Percentiles rank a stretch among this genome's conserved stretches.
These are phyloP conservation scores for Cephus spinipes DNA, from an alignment of 2,888 invertebrate species.

Conservation along the genomic window DNA sequence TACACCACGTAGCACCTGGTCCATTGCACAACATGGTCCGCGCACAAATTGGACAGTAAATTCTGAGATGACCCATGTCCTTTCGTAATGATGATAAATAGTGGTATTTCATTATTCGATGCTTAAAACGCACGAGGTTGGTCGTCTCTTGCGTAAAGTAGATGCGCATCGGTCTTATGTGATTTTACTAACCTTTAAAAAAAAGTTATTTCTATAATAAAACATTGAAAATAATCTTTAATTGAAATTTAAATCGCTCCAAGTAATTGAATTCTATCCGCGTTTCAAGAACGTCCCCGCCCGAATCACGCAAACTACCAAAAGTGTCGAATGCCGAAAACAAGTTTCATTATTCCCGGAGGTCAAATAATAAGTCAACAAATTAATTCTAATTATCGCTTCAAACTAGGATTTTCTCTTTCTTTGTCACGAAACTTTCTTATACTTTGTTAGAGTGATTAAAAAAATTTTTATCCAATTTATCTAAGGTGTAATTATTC, in stretches of 20 bases:
- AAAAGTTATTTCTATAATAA: background rate
- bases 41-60: slow-evolving; percentile 44
- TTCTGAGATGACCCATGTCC: slow-evolving; percentile 42
- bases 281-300: background rate
- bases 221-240: background rate
- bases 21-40: slow-evolving; percentile 37
- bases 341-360: background rate
- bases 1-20: background rate
- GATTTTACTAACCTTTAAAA: slow-evolving; percentile 8
- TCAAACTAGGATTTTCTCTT: background rate
- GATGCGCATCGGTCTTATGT: background rate
- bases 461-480: background rate
- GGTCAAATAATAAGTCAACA: background rate
- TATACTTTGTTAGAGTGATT: background rate
- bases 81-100: slow-evolving; percentile 48
- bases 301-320: background rate
- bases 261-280: background rate
- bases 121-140: slow-evolving; percentile 6
- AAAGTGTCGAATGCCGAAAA: background rate
- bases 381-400: background rate
- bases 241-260: background rate
- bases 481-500: background rate
- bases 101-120: slow-evolving; percentile 28
- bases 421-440: background rate
- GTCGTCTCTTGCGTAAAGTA: background rate